These are phyloP conservation scores for Chionis minor DNA, from an alignment of 2,113 vertebrate genomes.

Conservation along the genomic window DNA sequence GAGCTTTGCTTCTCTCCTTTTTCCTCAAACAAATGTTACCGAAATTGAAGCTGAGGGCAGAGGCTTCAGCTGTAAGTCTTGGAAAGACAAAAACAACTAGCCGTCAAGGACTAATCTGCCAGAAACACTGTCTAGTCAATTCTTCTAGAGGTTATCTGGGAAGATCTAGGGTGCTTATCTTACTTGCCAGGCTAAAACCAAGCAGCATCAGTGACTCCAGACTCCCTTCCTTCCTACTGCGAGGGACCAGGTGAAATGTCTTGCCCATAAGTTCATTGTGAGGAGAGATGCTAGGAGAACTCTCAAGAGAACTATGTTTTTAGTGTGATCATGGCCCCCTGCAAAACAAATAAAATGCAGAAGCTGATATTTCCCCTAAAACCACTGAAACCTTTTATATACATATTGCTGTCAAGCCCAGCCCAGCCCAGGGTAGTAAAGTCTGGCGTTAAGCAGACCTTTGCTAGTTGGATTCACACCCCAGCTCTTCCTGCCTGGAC, in stretches of 20 bases:
- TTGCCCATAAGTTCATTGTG: background rate
- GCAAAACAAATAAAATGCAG: background rate
- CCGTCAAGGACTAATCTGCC: background rate
- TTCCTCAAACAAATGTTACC: background rate
- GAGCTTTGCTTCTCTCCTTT: background rate
- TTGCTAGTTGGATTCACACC: background rate
- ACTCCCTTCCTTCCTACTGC: background rate
- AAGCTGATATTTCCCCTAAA: background rate
- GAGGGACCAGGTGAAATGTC: background rate
- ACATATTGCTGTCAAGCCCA: background rate
- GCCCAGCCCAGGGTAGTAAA: background rate
- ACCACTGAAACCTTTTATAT: background rate
- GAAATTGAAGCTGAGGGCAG: background rate
- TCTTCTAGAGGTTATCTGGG: background rate
- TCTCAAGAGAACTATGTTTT: background rate
- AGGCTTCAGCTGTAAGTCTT: background rate
- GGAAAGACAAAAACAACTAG: background rate
- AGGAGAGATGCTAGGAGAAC: background rate
- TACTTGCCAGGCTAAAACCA: background rate
- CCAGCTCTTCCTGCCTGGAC: background rate
- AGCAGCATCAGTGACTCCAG: background rate
- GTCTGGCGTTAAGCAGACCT: background rate
- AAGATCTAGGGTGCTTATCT: background rate
- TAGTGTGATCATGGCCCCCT: background rate
- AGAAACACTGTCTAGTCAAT: background rate